A percentile compares a stretch with the other conserved stretches of the same genome.
These are phyloP conservation scores for Entomobrya multifasciata DNA, from an alignment of 2,888 invertebrate genomes.

Conservation along the genomic window DNA sequence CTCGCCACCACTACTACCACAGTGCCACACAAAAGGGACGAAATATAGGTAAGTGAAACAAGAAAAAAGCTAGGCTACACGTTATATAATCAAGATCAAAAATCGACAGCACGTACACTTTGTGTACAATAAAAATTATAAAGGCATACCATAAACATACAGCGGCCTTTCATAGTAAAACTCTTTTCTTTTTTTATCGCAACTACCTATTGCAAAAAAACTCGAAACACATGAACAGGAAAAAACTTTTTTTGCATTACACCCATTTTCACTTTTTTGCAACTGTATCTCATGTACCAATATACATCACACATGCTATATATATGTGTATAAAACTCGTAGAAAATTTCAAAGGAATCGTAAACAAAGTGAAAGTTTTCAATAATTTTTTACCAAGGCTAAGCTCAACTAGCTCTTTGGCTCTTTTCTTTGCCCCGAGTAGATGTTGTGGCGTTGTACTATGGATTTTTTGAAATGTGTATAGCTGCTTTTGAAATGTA, in stretches of 20 bases:
- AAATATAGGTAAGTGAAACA: neutral
- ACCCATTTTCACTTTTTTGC: neutral
- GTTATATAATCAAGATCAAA: neutral
- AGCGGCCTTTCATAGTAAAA: neutral
- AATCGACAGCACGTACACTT: neutral
- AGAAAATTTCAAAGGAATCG: slow-evolving; percentile 36
- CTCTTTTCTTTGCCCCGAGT: neutral
- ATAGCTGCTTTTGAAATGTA: no score
- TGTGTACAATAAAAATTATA: slow-evolving; percentile 1
- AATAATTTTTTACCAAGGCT: slow-evolving; percentile 23
- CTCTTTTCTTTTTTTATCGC: neutral
- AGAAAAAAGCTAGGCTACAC: neutral
- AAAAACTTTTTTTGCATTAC: neutral
- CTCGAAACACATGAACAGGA: neutral
- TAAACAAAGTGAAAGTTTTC: slow-evolving; percentile 55
- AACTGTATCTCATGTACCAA: neutral
- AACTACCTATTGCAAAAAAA: neutral
- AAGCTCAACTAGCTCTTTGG: neutral
- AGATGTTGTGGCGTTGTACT: no score
- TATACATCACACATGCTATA: neutral
- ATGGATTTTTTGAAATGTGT: slow-evolving; percentile 20
- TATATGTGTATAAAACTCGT: neutral
- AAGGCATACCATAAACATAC: slow-evolving; percentile 3
- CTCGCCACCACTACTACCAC: neutral
- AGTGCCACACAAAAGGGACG: slow-evolving; percentile 2